phyloP scores from a whole-genome alignment of 2,113 vertebrate species.

The Setophaga petechia region DNA sequence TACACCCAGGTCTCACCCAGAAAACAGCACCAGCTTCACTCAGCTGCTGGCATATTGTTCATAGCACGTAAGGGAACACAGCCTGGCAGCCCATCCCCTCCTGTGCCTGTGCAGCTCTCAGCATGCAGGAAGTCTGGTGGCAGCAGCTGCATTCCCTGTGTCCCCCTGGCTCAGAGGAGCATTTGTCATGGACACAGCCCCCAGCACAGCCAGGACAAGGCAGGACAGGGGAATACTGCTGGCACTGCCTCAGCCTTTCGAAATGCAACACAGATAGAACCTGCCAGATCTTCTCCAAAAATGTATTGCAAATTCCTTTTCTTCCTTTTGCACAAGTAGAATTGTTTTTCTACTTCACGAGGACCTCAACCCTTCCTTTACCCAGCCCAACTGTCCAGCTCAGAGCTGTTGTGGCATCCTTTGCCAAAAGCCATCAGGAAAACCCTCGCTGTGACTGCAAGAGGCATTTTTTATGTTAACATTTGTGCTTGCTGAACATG shows the following conservation, averaged over 20 bases:
- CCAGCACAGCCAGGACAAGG: accelerated
- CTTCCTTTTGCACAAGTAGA: neutral
- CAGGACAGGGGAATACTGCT: neutral
- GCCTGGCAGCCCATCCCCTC: neutral
- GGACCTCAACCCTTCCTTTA: neutral
- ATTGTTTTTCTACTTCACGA: neutral
- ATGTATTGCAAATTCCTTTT: neutral
- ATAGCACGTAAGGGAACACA: neutral
- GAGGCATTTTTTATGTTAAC: neutral
- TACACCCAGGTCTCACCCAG: accelerated
- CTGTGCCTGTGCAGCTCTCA: neutral
- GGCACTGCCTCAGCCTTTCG: neutral
- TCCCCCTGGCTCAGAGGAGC: neutral
- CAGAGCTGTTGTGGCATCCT: neutral
- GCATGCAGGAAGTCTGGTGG: neutral
- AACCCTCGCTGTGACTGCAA: neutral
- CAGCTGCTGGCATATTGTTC: neutral
- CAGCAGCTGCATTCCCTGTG: neutral
- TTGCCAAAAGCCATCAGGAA: neutral
- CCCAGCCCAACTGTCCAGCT: neutral
- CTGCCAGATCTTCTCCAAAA: neutral
- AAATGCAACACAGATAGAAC: neutral
- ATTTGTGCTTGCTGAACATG: neutral
- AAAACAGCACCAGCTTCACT: neutral
- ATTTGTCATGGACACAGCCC: accelerated